These are phyloP conservation scores for Eupithecia pulchellata DNA, from an alignment of 2,888 invertebrate species.

Conservation along the genomic window DNA sequence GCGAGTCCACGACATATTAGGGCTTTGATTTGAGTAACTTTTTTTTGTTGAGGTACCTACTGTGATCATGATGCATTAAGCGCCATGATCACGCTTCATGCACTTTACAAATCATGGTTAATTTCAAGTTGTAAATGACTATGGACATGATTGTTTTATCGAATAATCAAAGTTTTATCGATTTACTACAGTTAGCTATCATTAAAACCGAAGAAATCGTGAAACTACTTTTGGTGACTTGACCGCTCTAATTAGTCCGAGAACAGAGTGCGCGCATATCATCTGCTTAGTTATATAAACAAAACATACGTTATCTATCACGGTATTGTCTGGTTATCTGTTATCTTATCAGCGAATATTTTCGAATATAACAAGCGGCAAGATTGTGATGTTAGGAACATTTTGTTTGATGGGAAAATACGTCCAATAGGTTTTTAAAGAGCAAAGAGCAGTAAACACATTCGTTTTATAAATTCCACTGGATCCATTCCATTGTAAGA, in stretches of 20 bases:
- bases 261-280: conserved; percentile 26
- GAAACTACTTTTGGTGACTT: background rate
- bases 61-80: too few relatives aligned
- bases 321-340: conserved; percentile 32
- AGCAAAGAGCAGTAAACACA: background rate
- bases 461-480: too few relatives aligned
- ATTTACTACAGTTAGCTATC: too few relatives aligned
- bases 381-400: conserved; percentile 17
- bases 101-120: too few relatives aligned
- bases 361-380: conserved; percentile 30
- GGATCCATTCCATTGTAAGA: too few relatives aligned
- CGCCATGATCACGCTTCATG: too few relatives aligned
- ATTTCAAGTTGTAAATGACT: too few relatives aligned
- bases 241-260: background rate
- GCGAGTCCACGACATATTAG: too few relatives aligned
- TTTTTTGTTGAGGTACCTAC: too few relatives aligned
- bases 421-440: background rate
- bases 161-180: too few relatives aligned
- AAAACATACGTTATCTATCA: conserved; percentile 44
- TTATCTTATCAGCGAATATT: conserved; percentile 42
- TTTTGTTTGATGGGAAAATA: conserved; percentile 13
- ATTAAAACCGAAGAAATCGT: background rate
- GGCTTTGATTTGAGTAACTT: too few relatives aligned
- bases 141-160: too few relatives aligned
- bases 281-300: conserved; percentile 40